Conservation (phyloP, 2,113 vertebrate genomes). For the Eclectus roratus region DNA sequence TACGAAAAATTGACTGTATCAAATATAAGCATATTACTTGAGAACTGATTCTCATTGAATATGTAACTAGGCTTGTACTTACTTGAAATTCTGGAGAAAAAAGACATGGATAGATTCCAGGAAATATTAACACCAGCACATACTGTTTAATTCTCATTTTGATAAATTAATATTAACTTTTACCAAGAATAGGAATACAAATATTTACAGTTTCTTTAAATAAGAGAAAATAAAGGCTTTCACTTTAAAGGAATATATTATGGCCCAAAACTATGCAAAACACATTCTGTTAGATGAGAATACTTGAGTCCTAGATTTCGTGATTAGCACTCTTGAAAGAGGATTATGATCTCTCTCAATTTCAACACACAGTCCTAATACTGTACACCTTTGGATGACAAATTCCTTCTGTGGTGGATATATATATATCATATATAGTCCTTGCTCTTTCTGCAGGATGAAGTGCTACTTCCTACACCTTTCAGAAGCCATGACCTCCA, state of each 20-base stretch:
- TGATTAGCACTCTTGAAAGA: neutral
- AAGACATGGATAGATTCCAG: neutral
- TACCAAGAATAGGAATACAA: neutral
- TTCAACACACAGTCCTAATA: neutral
- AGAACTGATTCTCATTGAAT: neutral
- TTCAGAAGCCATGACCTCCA: neutral
- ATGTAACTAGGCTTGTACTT: neutral
- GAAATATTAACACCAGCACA: neutral
- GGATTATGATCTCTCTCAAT: neutral
- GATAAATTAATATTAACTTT: neutral
- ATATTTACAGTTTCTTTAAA: neutral
- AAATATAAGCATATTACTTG: neutral
- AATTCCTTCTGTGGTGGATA: neutral
- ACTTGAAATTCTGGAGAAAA: neutral
- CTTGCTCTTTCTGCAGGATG: neutral
- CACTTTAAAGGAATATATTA: neutral
- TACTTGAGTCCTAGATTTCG: neutral
- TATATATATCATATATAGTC: neutral
- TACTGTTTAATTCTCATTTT: neutral
- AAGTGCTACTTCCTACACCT: neutral
- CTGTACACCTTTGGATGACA: neutral
- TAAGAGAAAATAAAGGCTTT: neutral
- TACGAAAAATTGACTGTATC: neutral
- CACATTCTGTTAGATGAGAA: neutral
- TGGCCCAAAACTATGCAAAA: neutral